These are phyloP conservation scores for Agrochola macilenta DNA, from an alignment of 2,888 invertebrate genomes.

Conservation along the genomic window DNA sequence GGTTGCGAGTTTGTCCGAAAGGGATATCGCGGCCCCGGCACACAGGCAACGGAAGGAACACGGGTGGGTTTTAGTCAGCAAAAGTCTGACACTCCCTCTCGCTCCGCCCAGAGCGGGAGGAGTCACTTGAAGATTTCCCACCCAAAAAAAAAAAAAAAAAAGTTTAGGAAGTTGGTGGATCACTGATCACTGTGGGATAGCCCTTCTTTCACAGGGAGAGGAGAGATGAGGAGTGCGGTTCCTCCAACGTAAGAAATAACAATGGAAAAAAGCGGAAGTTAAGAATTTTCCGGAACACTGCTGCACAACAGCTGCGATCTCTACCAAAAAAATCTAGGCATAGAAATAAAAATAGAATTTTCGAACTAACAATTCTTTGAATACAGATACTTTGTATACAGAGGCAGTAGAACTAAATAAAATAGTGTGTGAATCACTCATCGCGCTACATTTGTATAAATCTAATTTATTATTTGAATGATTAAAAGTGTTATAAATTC, in stretches of 20 bases:
- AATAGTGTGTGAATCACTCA: constrained; percentile 34
- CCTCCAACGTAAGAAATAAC: not conserved
- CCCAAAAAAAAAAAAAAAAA: too few relatives aligned
- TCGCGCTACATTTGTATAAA: constrained; percentile 11
- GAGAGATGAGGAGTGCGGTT: not conserved
- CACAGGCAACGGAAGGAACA: too few relatives aligned
- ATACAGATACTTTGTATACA: constrained; percentile 1
- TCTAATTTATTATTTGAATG: constrained; percentile 15
- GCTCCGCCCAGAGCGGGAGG: too few relatives aligned
- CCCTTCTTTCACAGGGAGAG: not conserved
- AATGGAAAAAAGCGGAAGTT: not conserved
- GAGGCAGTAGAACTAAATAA: constrained; percentile 14
- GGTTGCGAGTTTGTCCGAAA: too few relatives aligned
- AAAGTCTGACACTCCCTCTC: too few relatives aligned
- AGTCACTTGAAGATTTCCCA: too few relatives aligned
- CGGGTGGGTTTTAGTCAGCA: too few relatives aligned
- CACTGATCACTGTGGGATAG: too few relatives aligned
- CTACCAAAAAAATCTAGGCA: not conserved
- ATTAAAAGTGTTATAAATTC: constrained; percentile 6
- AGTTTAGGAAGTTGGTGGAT: not conserved
- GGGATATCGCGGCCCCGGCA: too few relatives aligned
- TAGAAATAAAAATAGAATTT: constrained; percentile 7
- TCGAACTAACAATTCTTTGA: constrained; percentile 1
- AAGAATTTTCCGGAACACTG: too few relatives aligned
- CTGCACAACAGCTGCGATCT: not conserved